phyloP scores from a whole-genome alignment of 2,113 vertebrate genomes.

The Ciconia stormi region DNA sequence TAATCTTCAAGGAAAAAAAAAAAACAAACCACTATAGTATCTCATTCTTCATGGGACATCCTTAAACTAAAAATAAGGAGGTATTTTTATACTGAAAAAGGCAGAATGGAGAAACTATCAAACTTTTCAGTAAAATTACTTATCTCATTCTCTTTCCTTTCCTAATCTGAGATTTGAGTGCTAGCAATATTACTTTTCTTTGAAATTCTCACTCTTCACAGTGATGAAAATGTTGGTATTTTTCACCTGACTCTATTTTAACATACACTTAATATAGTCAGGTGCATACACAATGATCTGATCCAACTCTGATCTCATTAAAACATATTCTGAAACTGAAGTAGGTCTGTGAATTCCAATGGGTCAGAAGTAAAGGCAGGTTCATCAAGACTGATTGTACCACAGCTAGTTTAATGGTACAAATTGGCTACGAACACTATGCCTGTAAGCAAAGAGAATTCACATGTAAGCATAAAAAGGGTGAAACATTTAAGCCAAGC shows the following conservation, averaged over 20 bases:
- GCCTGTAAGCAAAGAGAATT: background rate
- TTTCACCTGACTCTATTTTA: background rate
- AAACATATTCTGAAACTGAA: background rate
- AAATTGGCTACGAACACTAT: accelerated
- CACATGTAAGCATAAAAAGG: background rate
- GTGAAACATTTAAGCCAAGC: background rate
- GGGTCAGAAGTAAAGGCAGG: background rate
- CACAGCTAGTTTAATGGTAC: background rate
- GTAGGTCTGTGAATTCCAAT: background rate
- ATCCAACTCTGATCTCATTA: background rate
- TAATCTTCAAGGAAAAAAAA: background rate
- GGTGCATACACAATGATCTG: background rate
- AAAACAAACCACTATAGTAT: no score
- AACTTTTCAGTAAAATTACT: background rate
- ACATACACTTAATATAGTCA: background rate
- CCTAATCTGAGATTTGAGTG: background rate
- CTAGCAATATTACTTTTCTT: background rate
- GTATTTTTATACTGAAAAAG: background rate
- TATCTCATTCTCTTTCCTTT: background rate
- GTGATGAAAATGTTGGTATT: background rate
- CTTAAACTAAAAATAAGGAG: background rate
- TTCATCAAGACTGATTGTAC: background rate
- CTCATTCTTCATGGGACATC: background rate
- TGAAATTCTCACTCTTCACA: background rate
- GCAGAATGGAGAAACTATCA: background rate